Evolutionary conservation across 1,140 invertebrate species (phyloP), one percentile per base, ranked within the genome.

Genomic region (Hormaphis cornu): DNA sequence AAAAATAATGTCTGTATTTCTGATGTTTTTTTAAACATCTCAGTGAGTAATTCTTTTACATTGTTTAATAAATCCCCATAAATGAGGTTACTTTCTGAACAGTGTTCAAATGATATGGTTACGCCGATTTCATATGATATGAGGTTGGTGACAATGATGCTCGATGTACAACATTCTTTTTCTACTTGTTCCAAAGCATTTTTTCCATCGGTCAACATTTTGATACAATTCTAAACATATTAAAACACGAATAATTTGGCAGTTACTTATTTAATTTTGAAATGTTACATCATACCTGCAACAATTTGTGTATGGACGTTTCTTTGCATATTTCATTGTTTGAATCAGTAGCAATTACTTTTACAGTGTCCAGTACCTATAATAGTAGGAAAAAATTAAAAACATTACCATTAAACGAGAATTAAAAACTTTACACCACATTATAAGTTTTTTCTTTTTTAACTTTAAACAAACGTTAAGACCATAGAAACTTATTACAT

Each of bases 1-100:
- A 66, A 66, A 33, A 46, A 48, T 20, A 33, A 66, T 22, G 16
- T 35, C 7, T 66, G 61, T 35, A 50, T 10, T 16, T 48, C 61
- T 8, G 61, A 50, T 4, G 61, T 5, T 8, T 24, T 66, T 35
- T 48, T 44, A 16, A 66, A 66, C 9, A 66, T 35, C 6, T 66
- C 61, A 0, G 44, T 66, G 3, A 66, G 61, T 9, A 22, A 22
- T 48, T 20, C 1, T 20, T 33, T 16, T 35, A 66, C 28, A 28
- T 20, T 48, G 2, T 30, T 18, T 22, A 66, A 42, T 1, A 50
- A 46, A 14, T 35, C 14, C 4, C 61, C 61, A 24, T 66, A 66
- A 2, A 66, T 35, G 0, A 30, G 14, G 33, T 24, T 66, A 16
- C 61, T 66, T 35, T 50, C 42, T 4, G 61, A 50, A 50, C 61